Percentiles rank a stretch among this genome's conserved stretches.
These are phyloP conservation scores for Brenthis hecate DNA, from an alignment of 2,888 invertebrate genomes.

Conservation along the genomic window DNA sequence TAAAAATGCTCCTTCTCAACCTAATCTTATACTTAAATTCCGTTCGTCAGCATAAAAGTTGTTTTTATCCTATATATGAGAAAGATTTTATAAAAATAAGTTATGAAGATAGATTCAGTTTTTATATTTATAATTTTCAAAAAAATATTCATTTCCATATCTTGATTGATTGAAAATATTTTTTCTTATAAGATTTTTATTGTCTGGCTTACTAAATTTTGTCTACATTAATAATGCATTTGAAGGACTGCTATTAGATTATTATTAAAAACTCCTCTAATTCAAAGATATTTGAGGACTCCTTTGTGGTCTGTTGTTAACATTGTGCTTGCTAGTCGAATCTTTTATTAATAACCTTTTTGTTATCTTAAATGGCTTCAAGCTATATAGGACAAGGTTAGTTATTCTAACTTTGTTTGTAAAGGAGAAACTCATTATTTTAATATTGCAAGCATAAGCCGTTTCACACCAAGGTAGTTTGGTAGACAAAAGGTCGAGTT, in stretches of 20 bases:
- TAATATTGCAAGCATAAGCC: conserved; percentile 48
- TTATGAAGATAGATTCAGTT: conserved; percentile 53
- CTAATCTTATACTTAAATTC: conserved; percentile 61
- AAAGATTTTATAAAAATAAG: conserved; percentile 62
- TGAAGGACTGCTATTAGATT: too few relatives aligned
- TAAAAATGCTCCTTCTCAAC: conserved; percentile 53
- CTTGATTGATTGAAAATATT: too few relatives aligned
- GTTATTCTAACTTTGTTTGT: conserved; percentile 56
- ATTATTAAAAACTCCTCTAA: too few relatives aligned
- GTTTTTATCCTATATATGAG: conserved; percentile 46
- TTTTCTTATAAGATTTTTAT: too few relatives aligned
- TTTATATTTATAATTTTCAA: background rate
- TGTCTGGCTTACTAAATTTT: too few relatives aligned
- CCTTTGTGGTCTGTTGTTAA: background rate
- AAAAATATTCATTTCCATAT: too few relatives aligned
- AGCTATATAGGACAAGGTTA: conserved; percentile 54
- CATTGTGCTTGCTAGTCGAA: background rate
- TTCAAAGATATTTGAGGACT: background rate
- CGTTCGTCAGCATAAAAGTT: conserved; percentile 53
- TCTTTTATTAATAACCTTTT: conserved; percentile 33
- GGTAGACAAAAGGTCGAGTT: conserved; percentile 60
- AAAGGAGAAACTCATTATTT: conserved; percentile 60
- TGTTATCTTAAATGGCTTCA: conserved; percentile 43
- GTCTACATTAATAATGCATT: too few relatives aligned
- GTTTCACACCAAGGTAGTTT: conserved; percentile 45